Evolutionary conservation across 2,113 vertebrate species (phyloP), one percentile per base, ranked within the genome.

Genomic region (Steatornis caripensis): DNA sequence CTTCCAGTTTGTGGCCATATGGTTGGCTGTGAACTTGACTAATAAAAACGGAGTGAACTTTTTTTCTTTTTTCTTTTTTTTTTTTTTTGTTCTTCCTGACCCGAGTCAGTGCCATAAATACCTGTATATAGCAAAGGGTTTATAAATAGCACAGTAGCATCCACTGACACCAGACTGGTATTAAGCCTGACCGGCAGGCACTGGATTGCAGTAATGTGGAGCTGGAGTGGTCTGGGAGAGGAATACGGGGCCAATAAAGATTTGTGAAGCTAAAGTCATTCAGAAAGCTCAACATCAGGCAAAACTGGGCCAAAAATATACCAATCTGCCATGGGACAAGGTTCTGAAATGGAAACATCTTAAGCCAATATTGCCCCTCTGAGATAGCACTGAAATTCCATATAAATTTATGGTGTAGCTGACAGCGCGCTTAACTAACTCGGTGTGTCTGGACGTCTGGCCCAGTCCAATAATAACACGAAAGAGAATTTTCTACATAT

Each of bases 91-190:
- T 98, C 84, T 96, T 95, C 92, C 94, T 87, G 90, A 94, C 93
- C 96, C 51, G 45, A 83, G 45, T 84, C 93, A 36, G 79, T 89
- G 89, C 96, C 97, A 95, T 97, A 98, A 98, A 98, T 98, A 97
- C 97, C 97, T 97, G 96, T 89, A 84, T 17, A 87, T 18, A 97
- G 95, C 84, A 88, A 69, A 83, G 62, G 80, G 84, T 96, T 97
- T 97, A 97, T 97, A 98, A 98, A 98, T 95, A 98, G 96, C 96
- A 83, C 87, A 49, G 93, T 92, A 90, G 96, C 96, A 96, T 97
- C 95, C 71, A 34, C 95, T 87, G 95, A 92, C 88, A 95, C 94
- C 86, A 91, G 90, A 30, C 53, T 96, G 96, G 95, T 88, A 90
- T 71, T 80, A 93, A 96, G 68, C 84, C 95, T 93, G 95, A 97